Evolutionary conservation across 2,888 invertebrate species (phyloP), one percentile per base, ranked within the genome.

Genomic region (Piscicola geometra): DNA sequence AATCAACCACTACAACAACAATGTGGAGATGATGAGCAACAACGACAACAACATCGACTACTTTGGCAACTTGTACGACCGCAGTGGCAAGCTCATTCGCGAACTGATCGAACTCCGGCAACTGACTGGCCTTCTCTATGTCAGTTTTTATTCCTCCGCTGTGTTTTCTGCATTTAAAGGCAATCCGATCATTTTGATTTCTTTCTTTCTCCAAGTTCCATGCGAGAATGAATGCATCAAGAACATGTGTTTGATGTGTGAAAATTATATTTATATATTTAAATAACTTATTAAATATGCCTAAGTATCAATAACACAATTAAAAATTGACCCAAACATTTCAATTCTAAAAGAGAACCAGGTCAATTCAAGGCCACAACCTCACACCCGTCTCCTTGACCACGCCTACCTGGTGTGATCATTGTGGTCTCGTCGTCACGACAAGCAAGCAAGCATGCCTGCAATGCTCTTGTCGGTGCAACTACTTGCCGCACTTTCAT

Each of bases 361-460:
- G 60, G 25, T 56, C 60, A 56, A 56, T 56, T 56, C 60, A 56
- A 25, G 60, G 60, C 5, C 60, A 56, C 25, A 25, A 3, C 5
- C n/a, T 56, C 15, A 56, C 60, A 56, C n/a, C 60, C 5, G 60
- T 56, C 5, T 25, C 12, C 21, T 25, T 56, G 60, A 56, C 60
- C 9, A 56, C n/a, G 25, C 60, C 60, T n/a, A 56, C 60, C n/a
- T 56, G 60, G 60, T 56, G 60, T 56, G 60, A 56, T 25, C 60
- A 56, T 21, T 56, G 60, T 56, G 60, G 60, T 56, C 25, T 56
- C n/a, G n/a, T 9, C n/a, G 60, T 56, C n/a, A 41, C 15, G 41
- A 41, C 41, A 41, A 25, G 12, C 25, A 25, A 56, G 15, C 60
- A 56, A n/a, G 3, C 60, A 56, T 56, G 60, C 25, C 60, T 56